phyloP scores from a whole-genome alignment of 1,140 invertebrate genomes.

The Drosophila ogumai region DNA sequence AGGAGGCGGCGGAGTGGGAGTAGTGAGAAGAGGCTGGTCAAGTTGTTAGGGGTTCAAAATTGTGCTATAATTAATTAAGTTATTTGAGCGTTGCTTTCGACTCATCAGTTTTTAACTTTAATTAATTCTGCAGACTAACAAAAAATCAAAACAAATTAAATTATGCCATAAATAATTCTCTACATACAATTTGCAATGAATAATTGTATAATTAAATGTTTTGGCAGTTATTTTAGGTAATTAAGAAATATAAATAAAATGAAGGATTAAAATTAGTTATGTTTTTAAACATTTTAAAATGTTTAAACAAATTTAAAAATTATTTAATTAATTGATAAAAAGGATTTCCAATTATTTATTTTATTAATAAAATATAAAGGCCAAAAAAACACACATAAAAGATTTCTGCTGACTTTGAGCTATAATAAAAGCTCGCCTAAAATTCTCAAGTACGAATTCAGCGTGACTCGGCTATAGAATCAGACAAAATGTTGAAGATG shows the following conservation, averaged over 20 bases:
- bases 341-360: too few species aligned
- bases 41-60: not conserved
- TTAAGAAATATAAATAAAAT: too few species aligned
- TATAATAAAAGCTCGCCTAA: not conserved
- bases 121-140: not conserved
- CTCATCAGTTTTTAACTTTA: not conserved
- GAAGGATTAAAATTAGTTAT: too few species aligned
- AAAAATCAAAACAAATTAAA: not conserved
- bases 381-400: not conserved
- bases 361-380: not conserved
- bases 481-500: too few species aligned
- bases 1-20: not conserved
- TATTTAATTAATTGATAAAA: not conserved
- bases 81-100: not conserved
- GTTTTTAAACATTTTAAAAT: not conserved
- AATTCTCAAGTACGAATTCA: not conserved
- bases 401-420: too few species aligned
- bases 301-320: too few species aligned
- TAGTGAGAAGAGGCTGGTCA: constrained; percentile 7
- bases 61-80: constrained; percentile 17
- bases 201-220: too few species aligned
- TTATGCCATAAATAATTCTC: not conserved
- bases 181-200: not conserved
- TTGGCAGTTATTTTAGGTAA: too few species aligned
- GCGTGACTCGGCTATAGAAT: not conserved